Conservation (phyloP, 2,797 vertebrate species). For the Nannoperca obscura region DNA sequence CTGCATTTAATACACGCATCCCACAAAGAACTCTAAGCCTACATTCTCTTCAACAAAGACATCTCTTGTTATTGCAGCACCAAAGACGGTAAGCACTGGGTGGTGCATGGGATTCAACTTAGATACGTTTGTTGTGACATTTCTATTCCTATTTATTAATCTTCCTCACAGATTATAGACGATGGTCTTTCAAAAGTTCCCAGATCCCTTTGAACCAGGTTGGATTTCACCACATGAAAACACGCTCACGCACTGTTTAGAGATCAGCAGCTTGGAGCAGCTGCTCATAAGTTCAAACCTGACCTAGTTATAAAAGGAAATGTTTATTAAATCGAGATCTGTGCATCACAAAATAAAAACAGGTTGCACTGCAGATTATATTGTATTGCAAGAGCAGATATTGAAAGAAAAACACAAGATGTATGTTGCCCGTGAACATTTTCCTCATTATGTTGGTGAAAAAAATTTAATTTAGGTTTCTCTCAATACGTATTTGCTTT, state of each 20-base stretch:
- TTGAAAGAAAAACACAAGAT: background rate
- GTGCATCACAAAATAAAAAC: background rate
- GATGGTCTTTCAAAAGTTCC: conserved; percentile 11
- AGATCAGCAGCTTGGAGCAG: conserved; percentile 28
- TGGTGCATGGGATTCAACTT: background rate
- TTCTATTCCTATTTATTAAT: conserved; percentile 43
- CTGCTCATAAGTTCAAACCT: conserved; percentile 23
- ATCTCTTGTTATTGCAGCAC: conserved; percentile 13
- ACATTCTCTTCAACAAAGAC: conserved; percentile 24
- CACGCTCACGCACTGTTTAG: conserved; percentile 6
- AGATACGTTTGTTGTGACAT: conserved; percentile 15
- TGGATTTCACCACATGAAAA: conserved; percentile 19
- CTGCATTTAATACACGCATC: conserved; percentile 22
- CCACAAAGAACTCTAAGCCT: conserved; percentile 9
- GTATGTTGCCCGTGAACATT: no score
- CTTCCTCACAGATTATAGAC: conserved; percentile 18
- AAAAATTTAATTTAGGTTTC: no score
- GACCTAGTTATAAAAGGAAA: conserved; percentile 43
- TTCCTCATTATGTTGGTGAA: background rate
- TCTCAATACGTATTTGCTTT: background rate
- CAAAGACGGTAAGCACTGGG: background rate
- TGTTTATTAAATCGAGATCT: conserved; percentile 9
- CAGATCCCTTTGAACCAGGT: conserved; percentile 22
- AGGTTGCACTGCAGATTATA: background rate
- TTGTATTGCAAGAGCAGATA: background rate